Conservation (phyloP, 1,140 invertebrate species). For the Mycetomoellerius zeteki region DNA sequence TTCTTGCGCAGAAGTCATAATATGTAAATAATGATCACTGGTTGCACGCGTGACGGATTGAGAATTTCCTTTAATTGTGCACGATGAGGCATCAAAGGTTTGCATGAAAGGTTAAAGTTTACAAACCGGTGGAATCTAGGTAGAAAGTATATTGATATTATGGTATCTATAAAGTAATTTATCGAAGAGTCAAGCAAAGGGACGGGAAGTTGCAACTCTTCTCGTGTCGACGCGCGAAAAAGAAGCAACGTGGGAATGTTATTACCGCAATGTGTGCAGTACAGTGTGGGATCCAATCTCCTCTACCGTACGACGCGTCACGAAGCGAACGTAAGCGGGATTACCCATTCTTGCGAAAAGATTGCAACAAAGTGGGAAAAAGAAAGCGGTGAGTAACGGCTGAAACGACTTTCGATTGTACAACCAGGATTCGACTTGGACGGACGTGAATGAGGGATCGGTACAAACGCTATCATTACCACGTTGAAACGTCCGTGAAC, state of each 20-base stretch:
- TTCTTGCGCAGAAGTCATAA: not conserved
- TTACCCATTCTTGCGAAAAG: constrained; percentile 60
- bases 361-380: constrained; percentile 59
- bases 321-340: constrained; percentile 61
- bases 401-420: constrained; percentile 68
- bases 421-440: constrained; percentile 56
- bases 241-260: constrained; percentile 59
- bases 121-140: not conserved
- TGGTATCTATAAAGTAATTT: constrained; percentile 25
- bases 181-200: not conserved
- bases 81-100: not conserved
- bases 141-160: constrained; percentile 3
- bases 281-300: constrained; percentile 60
- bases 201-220: constrained; percentile 16
- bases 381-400: constrained; percentile 46
- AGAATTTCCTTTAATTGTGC: constrained; percentile 10
- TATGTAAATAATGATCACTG: constrained; percentile 10
- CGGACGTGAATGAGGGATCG: constrained; percentile 54
- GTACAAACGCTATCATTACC: constrained; percentile 73
- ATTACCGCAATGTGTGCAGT: constrained; percentile 59
- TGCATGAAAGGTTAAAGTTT: constrained; percentile 21
- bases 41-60: constrained; percentile 15
- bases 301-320: constrained; percentile 54
- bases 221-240: constrained; percentile 30
- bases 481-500: constrained; percentile 65